Evolutionary conservation across 2,888 invertebrate genomes (phyloP).

Genomic region (Drosophila peninsularis): DNA sequence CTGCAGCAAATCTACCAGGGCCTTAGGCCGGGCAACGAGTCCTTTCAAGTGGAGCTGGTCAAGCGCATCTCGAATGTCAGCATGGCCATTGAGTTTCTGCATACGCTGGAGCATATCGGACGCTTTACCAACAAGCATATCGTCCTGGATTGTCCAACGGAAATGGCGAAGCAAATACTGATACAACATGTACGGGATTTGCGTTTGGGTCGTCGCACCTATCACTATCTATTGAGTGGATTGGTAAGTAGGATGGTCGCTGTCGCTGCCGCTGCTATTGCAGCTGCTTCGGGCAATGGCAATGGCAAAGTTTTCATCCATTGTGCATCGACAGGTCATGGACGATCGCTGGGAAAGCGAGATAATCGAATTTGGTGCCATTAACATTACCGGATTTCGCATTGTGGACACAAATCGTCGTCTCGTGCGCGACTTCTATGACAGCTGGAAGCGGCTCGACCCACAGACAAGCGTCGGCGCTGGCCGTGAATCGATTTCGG

Average conservation of each 20-base stretch:
- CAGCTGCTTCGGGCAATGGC: not conserved
- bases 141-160: conserved; percentile 94
- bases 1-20: conserved; percentile 97
- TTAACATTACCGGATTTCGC: conserved; percentile 99
- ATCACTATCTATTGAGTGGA: conserved; percentile 96
- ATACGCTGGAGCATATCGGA: conserved; percentile 92
- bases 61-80: conserved; percentile 94
- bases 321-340: conserved; percentile 89
- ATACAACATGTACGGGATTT: conserved; percentile 95
- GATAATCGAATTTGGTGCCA: conserved; percentile 97
- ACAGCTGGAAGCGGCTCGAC: conserved; percentile 93
- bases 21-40: conserved; percentile 92
- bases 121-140: conserved; percentile 95
- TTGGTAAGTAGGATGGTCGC: conserved; percentile 88
- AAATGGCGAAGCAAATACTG: conserved; percentile 95
- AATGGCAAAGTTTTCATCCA: conserved; percentile 5
- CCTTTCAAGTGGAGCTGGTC: conserved; percentile 94
- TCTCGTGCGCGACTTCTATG: conserved; percentile 94
- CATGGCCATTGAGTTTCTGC: conserved; percentile 94
- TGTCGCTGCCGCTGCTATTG: not conserved
- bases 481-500: conserved; percentile 94
- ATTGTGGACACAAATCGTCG: conserved; percentile 94
- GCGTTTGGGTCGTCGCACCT: conserved; percentile 93
- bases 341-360: conserved; percentile 98
- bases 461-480: conserved; percentile 89